phyloP scores from a whole-genome alignment of 2,797 vertebrate genomes.

The Neosalanx taihuensis region DNA sequence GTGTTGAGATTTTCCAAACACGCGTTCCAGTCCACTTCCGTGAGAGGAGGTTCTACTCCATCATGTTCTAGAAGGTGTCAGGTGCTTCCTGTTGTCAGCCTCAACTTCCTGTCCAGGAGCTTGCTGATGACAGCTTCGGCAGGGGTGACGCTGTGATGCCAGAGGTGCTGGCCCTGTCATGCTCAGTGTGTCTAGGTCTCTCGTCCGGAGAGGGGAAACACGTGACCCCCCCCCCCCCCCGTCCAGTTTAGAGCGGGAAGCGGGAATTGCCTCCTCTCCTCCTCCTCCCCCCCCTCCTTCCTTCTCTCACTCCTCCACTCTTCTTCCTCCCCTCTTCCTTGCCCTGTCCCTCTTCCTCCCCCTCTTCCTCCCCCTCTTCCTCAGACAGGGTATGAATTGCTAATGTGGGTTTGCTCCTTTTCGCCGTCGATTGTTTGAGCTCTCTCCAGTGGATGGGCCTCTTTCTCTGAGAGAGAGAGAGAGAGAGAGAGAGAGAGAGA shows the following conservation, averaged over 20 bases:
- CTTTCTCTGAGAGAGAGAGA: not conserved
- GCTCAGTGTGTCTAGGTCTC: too few relatives aligned
- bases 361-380: not conserved
- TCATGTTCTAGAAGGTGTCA: not conserved
- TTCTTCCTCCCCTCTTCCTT: too few relatives aligned
- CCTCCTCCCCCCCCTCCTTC: too few relatives aligned
- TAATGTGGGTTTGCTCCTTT: conserved; percentile 23
- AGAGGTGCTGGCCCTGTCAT: not conserved
- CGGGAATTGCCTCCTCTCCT: too few relatives aligned
- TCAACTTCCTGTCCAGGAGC: not conserved
- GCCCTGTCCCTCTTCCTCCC: too few relatives aligned
- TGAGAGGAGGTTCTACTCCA: not conserved
- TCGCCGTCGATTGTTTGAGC: conserved; percentile 10
- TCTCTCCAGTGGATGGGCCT: not conserved
- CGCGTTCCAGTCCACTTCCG: not conserved
- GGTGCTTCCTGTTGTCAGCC: too few relatives aligned
- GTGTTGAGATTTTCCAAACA: not conserved
- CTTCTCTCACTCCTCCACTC: too few relatives aligned
- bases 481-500: too few relatives aligned
- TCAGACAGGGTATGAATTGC: conserved; percentile 16
- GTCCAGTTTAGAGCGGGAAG: too few relatives aligned
- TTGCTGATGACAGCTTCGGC: not conserved
- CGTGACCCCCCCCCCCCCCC: too few relatives aligned
- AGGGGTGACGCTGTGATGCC: not conserved
- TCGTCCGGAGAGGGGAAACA: too few relatives aligned